Evolutionary conservation across 2,888 invertebrate species (phyloP), one percentile per base, ranked within the genome.

Genomic region (Dione juno): DNA sequence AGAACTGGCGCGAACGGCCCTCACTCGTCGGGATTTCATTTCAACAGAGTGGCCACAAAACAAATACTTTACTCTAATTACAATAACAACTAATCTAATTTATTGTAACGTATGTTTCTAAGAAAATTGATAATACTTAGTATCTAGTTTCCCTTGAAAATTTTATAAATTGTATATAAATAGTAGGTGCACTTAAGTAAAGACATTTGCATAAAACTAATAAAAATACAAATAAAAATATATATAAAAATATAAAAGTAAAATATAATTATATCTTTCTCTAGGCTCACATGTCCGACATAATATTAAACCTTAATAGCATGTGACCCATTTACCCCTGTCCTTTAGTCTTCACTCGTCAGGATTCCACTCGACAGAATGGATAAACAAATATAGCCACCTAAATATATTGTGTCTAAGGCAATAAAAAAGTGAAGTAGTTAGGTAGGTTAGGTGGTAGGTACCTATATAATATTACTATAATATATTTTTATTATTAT

Each of bases 1-100:
- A 78, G 82, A 87, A 83, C 86, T 82, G 86, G 83, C 83, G 83
- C 83, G 83, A 82, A 85, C 70, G 83, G 82, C 84, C 81, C 79
- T 77, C 80, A 78, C 78, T 81, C 80, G 80, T 81, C 81, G 83
- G 82, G 84, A 84, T 83, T 84, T 82, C 79, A 79, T 77, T 79
- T 77, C 75, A 77, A 75, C 75, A 69, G 67, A 75, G 74, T 73
- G 76, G 73, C 71, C 74, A 73, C 73, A 74, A 76, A 72, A 75
- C 76, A 76, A 78, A 75, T 76, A 73, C 70, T 75, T 48, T 50
- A 64, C 64, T 48, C 64, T 64, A 71, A 75, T 72, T 50, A 74
- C 68, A 64, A 64, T 70, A 48, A 59, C 43, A 37, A 10, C 10
- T 14, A 45, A 21, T n/a, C n/a, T n/a, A 28, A 11, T 35, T 35